Conservation (phyloP, 2,888 invertebrate genomes). For the Cataglyphis albicans region DNA sequence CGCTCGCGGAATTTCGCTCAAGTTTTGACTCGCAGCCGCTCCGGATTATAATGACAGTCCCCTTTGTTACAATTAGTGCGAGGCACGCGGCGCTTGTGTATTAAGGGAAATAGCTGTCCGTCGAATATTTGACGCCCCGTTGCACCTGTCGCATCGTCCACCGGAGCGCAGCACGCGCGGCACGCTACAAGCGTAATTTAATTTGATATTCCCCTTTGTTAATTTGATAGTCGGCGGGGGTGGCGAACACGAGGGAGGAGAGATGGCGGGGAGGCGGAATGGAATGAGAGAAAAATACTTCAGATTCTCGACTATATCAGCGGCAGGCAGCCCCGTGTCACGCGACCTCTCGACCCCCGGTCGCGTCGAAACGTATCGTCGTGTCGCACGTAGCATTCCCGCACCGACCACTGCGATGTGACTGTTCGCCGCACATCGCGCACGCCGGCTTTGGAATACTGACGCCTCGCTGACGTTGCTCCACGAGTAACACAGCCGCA, state of each 20-base stretch:
- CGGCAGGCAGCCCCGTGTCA: slow-evolving; percentile 64
- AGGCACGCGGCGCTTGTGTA: slow-evolving; percentile 45
- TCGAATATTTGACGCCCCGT: slow-evolving; percentile 75
- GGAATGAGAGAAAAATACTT: slow-evolving; percentile 78
- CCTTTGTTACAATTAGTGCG: slow-evolving; percentile 68
- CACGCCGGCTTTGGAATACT: slow-evolving; percentile 60
- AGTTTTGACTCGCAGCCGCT: slow-evolving; percentile 45
- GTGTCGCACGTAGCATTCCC: slow-evolving; percentile 60
- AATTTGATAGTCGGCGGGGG: slow-evolving; percentile 70
- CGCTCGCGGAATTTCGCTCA: slow-evolving; percentile 55
- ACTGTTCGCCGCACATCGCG: slow-evolving; percentile 71
- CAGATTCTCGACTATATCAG: slow-evolving; percentile 77
- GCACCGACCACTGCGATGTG: slow-evolving; percentile 68
- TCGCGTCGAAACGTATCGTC: slow-evolving; percentile 71
- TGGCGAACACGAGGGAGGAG: background rate
- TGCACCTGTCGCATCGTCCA: slow-evolving; percentile 63
- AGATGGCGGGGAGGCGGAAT: slow-evolving; percentile 18
- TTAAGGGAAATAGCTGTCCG: slow-evolving; percentile 61
- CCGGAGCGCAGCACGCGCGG: slow-evolving; percentile 62
- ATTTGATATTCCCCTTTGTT: slow-evolving; percentile 82
- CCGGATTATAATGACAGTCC: slow-evolving; percentile 52
- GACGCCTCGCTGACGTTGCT: slow-evolving; percentile 72
- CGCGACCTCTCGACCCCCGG: slow-evolving; percentile 60
- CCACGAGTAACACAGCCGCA: slow-evolving; percentile 49
- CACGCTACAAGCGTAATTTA: slow-evolving; percentile 75